phyloP scores from a whole-genome alignment of 2,888 invertebrate species.

The Embidobia sp. region DNA sequence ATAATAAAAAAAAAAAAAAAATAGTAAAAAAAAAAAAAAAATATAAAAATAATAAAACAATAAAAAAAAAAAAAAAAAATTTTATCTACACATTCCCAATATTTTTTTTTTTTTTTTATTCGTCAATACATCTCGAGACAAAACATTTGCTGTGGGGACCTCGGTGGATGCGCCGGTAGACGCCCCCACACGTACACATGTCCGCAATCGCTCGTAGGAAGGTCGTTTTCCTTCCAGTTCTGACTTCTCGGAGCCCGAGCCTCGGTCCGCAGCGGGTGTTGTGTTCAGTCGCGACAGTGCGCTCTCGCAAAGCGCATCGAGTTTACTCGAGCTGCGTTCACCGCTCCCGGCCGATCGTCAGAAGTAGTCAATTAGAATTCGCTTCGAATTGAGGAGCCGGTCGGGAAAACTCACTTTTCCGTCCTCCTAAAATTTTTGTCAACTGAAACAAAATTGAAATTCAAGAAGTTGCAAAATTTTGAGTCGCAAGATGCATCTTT shows the following conservation, averaged over 20 bases:
- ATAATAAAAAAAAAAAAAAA: too few relatives aligned
- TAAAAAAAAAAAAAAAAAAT: neutral
- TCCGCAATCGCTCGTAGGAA: conserved; percentile 67
- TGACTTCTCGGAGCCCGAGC: conserved; percentile 57
- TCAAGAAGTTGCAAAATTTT: too few relatives aligned
- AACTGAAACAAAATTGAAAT: too few relatives aligned
- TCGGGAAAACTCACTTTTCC: too few relatives aligned
- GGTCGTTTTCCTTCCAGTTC: conserved; percentile 74
- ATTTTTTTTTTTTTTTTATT: conserved; percentile 1
- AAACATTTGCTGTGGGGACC: conserved; percentile 25
- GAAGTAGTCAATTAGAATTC: too few relatives aligned
- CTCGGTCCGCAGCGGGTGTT: neutral
- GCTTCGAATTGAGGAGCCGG: too few relatives aligned
- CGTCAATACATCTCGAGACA: conserved; percentile 16
- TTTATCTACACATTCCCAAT: neutral
- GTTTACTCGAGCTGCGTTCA: conserved; percentile 3
- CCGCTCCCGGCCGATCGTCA: too few relatives aligned
- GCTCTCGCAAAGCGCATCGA: conserved; percentile 49
- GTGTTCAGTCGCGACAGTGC: conserved; percentile 54
- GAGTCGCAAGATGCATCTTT: too few relatives aligned
- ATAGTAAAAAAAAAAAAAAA: too few relatives aligned
- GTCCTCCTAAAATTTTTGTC: too few relatives aligned
- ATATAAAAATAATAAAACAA: too few relatives aligned
- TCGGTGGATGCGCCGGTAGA: conserved; percentile 31
- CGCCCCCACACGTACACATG: conserved; percentile 68